These are phyloP conservation scores for Sebastes itinus DNA, from an alignment of 2,797 vertebrate species.

Conservation along the genomic window DNA sequence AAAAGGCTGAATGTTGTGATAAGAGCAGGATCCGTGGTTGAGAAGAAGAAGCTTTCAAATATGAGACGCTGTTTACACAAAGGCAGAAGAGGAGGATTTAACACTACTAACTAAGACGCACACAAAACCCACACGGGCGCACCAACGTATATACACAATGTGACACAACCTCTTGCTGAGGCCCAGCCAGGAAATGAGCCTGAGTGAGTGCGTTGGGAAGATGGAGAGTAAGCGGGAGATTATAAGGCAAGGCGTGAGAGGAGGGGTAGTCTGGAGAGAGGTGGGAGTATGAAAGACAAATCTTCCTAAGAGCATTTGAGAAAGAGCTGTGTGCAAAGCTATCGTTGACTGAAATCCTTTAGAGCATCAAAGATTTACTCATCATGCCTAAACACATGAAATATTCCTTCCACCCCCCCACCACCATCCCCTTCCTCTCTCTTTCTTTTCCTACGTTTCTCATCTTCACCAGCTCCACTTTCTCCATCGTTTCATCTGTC, in stretches of 20 bases:
- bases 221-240: conserved; percentile 71
- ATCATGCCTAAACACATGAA: conserved; percentile 66
- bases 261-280: conserved; percentile 76
- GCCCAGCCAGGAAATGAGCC: conserved; percentile 68
- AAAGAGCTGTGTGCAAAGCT: conserved; percentile 70
- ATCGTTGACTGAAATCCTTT: conserved; percentile 78
- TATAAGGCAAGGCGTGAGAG: conserved; percentile 74
- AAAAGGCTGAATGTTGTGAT: conserved; percentile 73
- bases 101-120: conserved; percentile 59
- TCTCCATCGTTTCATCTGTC: conserved; percentile 15
- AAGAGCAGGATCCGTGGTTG: conserved; percentile 60
- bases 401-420: conserved; percentile 24
- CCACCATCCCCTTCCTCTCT: neutral
- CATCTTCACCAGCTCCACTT: conserved; percentile 31
- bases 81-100: conserved; percentile 67
- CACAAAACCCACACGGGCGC: conserved; percentile 18
- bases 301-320: conserved; percentile 78
- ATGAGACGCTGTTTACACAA: conserved; percentile 69
- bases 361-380: conserved; percentile 74
- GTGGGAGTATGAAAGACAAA: conserved; percentile 83
- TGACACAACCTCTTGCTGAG: conserved; percentile 62
- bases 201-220: conserved; percentile 61
- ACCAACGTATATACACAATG: conserved; percentile 6
- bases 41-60: conserved; percentile 68
- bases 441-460: neutral